Conservation (phyloP, 2,113 vertebrate species). For the Lepus americanus region DNA sequence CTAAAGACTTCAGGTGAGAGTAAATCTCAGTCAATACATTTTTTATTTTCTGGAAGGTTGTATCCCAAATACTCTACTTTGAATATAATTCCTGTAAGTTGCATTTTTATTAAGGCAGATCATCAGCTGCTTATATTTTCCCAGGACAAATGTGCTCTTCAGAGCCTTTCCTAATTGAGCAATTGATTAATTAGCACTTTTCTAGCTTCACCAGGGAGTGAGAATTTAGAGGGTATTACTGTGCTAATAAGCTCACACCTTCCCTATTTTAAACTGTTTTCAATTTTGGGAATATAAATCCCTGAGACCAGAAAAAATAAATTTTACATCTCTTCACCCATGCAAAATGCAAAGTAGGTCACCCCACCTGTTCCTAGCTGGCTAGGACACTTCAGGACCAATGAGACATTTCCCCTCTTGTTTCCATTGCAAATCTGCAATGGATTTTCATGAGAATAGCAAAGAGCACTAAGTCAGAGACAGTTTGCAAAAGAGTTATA, state of each 20-base stretch:
- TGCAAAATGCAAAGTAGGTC: slow-evolving; percentile 78
- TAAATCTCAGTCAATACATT: neutral
- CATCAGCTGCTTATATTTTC: slow-evolving; percentile 66
- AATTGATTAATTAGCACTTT: slow-evolving; percentile 84
- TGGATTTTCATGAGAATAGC: neutral
- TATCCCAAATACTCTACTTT: neutral
- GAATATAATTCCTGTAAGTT: neutral
- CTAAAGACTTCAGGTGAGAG: neutral
- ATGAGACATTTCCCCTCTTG: neutral
- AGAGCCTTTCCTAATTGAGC: slow-evolving; percentile 76
- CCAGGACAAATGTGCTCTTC: slow-evolving; percentile 50
- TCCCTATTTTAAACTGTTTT: slow-evolving; percentile 83
- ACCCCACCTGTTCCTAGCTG: slow-evolving; percentile 35
- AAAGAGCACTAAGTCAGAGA: neutral
- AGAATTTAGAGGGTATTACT: slow-evolving; percentile 79
- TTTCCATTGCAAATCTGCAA: neutral
- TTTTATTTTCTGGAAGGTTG: neutral
- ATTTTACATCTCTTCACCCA: slow-evolving; percentile 58
- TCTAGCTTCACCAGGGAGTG: slow-evolving; percentile 76
- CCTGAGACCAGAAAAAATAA: slow-evolving; percentile 74
- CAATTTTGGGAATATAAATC: slow-evolving; percentile 81
- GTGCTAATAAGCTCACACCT: slow-evolving; percentile 81
- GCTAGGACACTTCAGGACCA: neutral
- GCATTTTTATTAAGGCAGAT: slow-evolving; percentile 40
- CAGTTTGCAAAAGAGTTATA: neutral